Base-by-base conservation (phyloP, 2,888 invertebrate species). In the Nemotelus pantherinus region DNA sequence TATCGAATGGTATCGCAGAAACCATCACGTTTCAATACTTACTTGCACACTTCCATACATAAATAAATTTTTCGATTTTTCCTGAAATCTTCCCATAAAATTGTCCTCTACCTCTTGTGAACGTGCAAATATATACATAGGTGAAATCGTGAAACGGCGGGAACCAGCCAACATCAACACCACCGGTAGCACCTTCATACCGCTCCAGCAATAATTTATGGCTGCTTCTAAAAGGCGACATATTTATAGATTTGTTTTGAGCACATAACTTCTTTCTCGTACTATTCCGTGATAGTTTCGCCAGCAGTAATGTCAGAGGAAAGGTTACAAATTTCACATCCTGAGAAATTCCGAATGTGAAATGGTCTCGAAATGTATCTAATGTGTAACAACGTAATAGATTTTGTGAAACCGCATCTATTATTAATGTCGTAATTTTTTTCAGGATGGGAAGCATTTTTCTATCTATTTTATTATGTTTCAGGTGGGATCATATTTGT, bases 211-310 rank as follows among this genome's bases (percentile, higher is more conserved):
- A 79, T 77, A 77, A 79, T 79, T 79, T 79, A 79, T 79, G 55
- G 79, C 77, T 74, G 72, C 68, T 79, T 77, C 58, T 53, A 72
- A 41, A 64, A 70, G 25, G 67, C 75, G 79, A 77, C 79, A 79
- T 79, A 77, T 79, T 79, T 79, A 79, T 79, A 77, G 79, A 79
- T 79, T 79, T 79, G 79, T 79, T 79, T 79, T 79, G 77, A 75
- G 75, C 77, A 77, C 70, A 79, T 77, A 79, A 75, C 70, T 70
- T 79, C 45, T n/a, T 43, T 50, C 71, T 45, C 25, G 63, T 47
- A 50, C 63, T 60, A 25, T 58, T 60, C 57, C 48, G 39, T 25
- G 74, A 70, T 53, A 53, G 70, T 70, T 55, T n/a, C 6, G 43
- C 44, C 50, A 25, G 25, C 25, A 25, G 25, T 25, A 25, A 25